phyloP scores from a whole-genome alignment of 2,113 vertebrate species.

The Rhagologus leucostigma region DNA sequence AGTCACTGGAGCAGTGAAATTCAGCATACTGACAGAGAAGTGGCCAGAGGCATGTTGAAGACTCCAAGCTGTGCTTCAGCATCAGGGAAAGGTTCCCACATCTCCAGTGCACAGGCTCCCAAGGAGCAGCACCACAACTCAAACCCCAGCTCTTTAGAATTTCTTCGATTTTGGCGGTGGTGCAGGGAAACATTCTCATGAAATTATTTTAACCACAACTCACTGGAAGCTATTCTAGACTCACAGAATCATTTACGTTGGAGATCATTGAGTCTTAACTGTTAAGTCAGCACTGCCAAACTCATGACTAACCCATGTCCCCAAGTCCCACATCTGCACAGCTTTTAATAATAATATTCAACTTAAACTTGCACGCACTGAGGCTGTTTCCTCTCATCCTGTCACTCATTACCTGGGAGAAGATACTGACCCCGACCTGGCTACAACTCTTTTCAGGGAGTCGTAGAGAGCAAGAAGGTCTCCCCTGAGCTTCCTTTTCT shows the following conservation, averaged over 20 bases:
- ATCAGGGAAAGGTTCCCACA: neutral
- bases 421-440: neutral
- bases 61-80: neutral
- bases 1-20: neutral
- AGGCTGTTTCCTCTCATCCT: neutral
- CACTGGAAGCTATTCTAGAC: neutral
- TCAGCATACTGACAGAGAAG: neutral
- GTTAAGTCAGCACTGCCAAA: neutral
- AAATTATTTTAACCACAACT: neutral
- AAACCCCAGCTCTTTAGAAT: neutral
- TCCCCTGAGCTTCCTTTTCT: neutral
- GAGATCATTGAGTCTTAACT: neutral
- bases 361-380: neutral
- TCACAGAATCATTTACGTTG: neutral
- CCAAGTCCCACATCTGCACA: rapidly evolving
- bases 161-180: neutral
- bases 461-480: rapidly evolving
- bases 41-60: neutral
- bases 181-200: neutral
- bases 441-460: neutral
- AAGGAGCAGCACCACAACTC: neutral
- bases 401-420: neutral
- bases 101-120: neutral
- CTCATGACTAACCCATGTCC: neutral
- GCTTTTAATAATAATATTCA: neutral